phyloP scores from a whole-genome alignment of 2,113 vertebrate species.

The Phyllopteryx taeniolatus region DNA sequence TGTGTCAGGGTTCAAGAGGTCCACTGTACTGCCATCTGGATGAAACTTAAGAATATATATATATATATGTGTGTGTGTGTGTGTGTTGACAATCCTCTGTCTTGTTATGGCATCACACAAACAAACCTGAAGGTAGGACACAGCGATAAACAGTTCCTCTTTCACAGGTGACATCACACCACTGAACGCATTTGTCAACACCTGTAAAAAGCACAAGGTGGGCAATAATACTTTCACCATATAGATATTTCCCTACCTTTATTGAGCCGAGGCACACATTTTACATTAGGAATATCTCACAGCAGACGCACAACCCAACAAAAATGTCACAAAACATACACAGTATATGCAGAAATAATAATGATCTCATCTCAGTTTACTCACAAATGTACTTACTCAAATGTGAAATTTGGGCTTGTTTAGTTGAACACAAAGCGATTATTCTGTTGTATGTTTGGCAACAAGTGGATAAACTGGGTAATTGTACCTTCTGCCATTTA shows the following conservation, averaged over 20 bases:
- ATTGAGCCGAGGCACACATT: neutral
- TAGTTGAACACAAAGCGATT: neutral
- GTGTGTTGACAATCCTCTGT: too few relatives aligned
- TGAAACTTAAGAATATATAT: slow-evolving; percentile 67
- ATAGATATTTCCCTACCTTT: neutral
- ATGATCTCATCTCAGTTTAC: neutral
- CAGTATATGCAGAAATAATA: too few relatives aligned
- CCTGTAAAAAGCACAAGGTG: slow-evolving; percentile 45
- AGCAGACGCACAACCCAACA: neutral
- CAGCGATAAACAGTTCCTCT: slow-evolving; percentile 55
- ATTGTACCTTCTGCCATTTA: neutral
- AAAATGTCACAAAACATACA: neutral
- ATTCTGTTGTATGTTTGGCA: too few relatives aligned
- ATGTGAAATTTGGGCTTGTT: neutral
- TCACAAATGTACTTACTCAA: neutral
- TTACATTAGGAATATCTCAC: neutral
- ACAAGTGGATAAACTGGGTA: neutral
- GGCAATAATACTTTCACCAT: neutral
- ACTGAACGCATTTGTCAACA: slow-evolving; percentile 63
- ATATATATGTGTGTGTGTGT: too few relatives aligned
- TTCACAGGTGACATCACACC: slow-evolving; percentile 24
- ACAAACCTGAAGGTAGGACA: slow-evolving; percentile 77
- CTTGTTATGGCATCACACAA: slow-evolving; percentile 4
- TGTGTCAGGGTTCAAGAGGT: slow-evolving; percentile 66
- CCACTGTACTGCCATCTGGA: slow-evolving; percentile 60